Evolutionary conservation across 2,113 vertebrate genomes (phyloP), one percentile per base, ranked within the genome.

Genomic region (Amia ocellicauda): DNA sequence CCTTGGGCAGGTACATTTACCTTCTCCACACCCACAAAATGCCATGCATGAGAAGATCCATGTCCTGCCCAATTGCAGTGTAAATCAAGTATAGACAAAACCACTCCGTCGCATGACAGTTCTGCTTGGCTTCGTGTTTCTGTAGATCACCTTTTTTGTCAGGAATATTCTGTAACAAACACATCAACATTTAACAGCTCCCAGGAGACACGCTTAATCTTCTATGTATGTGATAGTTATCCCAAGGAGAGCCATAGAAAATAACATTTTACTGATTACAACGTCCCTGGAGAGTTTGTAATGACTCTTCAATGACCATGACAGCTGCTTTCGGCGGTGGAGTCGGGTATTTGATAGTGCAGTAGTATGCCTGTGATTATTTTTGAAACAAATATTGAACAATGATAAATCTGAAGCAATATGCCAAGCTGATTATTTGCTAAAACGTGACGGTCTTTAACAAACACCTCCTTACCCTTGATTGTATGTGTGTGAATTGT

Each of bases 121-220:
- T 3, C 43, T 47, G 7, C 43, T 47, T 47, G 43, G 14, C 16
- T 17, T 47, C 3, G 10, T 17, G 43, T 47, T n/a, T 17, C 16
- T 47, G n/a, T 2, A 16, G n/a, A 47, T n/a, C n/a, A 47, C 43
- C n/a, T 47, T 47, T 16, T 13, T 47, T 47, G 45, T 47, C 45
- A 47, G n/a, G 45, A 11, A 47, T 47, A 47, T 47, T 16, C 45
- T n/a, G 45, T 47, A 54, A 9, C 22, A 54, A 54, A 54, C 51
- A 27, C 22, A 54, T 23, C 51, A 54, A 54, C 16, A 22, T 53
- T 27, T 23, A 54, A 54, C 24, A 54, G 8, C 20, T 27, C 51
- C 51, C 51, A 54, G 11, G 51, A 23, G 51, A 22, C 9, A 19
- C 11, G 24, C 24, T 5, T 13, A 22, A 27, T 54, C 20, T 54